These are phyloP conservation scores for Myotis daubentonii DNA, from an alignment of 2,797 vertebrate species.

Conservation along the genomic window DNA sequence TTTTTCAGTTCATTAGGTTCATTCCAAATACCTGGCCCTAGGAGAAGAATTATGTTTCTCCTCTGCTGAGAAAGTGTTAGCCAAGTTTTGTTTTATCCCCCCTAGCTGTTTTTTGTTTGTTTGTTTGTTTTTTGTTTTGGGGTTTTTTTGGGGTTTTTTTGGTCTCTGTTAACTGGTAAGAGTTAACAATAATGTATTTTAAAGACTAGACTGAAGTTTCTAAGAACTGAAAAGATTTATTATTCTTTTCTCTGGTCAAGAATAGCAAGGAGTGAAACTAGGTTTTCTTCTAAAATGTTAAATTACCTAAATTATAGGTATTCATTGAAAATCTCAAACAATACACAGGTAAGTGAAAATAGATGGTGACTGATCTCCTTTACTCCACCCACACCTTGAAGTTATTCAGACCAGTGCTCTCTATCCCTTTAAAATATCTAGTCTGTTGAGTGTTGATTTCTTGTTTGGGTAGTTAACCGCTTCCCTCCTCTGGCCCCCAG, in stretches of 20 bases:
- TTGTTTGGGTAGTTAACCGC: neutral
- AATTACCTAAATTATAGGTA: neutral
- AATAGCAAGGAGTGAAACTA: neutral
- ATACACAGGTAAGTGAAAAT: neutral
- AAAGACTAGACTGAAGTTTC: neutral
- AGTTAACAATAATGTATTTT: neutral
- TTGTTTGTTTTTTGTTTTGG: neutral
- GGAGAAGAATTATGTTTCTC: neutral
- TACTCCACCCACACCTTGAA: neutral
- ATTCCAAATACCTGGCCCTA: neutral
- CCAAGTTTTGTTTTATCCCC: neutral
- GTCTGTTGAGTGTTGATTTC: neutral
- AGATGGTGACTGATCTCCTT: neutral
- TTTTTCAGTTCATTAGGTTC: neutral
- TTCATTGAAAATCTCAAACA: neutral
- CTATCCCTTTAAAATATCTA: neutral
- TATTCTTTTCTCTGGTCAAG: neutral
- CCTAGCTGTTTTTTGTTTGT: neutral
- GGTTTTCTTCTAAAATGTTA: constrained; percentile 24
- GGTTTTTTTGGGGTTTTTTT: neutral
- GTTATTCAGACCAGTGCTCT: neutral
- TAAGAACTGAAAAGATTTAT: neutral
- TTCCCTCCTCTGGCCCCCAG: neutral
- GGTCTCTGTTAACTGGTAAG: neutral
- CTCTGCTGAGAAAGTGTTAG: neutral